Evolutionary conservation across 2,113 vertebrate species (phyloP).

Genomic region (Gadus macrocephalus): DNA sequence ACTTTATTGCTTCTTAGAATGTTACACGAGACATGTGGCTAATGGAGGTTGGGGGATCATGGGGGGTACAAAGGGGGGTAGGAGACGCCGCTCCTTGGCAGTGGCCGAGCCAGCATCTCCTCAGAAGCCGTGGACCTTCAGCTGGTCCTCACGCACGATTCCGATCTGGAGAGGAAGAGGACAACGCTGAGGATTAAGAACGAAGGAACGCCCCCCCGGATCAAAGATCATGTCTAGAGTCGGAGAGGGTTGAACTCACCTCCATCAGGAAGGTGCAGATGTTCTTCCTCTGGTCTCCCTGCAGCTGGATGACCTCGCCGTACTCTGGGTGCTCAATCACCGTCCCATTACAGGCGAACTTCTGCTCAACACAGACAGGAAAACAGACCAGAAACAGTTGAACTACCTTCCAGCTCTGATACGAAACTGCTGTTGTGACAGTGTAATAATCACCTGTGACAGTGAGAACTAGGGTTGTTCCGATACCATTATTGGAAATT

Average conservation of each 20-base stretch:
- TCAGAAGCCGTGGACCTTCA: constrained; percentile 88
- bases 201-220: too few species aligned
- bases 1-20: background rate
- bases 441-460: too few species aligned
- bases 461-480: too few species aligned
- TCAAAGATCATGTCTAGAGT: too few species aligned
- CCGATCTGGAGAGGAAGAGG: constrained; percentile 31
- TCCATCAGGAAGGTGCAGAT: constrained; percentile 93
- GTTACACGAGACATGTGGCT: background rate
- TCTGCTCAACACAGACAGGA: constrained; percentile 41
- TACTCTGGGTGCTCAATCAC: constrained; percentile 97
- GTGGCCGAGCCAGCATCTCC: constrained; percentile 21
- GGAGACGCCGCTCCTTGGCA: background rate
- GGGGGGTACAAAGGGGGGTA: background rate
- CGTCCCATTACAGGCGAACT: constrained; percentile 96
- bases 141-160: constrained; percentile 85
- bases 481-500: too few species aligned
- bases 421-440: too few species aligned
- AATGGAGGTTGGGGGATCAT: background rate
- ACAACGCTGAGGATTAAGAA: too few species aligned
- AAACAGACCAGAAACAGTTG: too few species aligned
- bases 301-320: constrained; percentile 97
- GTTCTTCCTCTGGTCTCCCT: constrained; percentile 95
- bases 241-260: constrained; percentile 32
- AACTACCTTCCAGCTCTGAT: too few species aligned